Percentiles rank a stretch among this genome's conserved stretches.
Conservation (phyloP, 2,888 invertebrate genomes). For the Leuctra nigra region DNA sequence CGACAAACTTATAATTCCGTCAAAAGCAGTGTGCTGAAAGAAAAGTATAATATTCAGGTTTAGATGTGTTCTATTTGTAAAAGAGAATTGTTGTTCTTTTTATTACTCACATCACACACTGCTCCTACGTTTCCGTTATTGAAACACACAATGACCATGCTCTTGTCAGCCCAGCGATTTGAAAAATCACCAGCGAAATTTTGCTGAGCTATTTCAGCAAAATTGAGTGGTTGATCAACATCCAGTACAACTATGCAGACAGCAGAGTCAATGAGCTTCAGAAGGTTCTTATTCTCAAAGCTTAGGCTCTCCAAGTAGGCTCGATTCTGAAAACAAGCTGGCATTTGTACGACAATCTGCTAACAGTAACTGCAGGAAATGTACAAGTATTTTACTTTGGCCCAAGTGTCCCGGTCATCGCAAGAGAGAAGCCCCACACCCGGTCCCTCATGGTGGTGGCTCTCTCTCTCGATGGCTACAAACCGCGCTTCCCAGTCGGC, state of each 20-base stretch:
- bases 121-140: slow-evolving; percentile 46
- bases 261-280: slow-evolving; percentile 42
- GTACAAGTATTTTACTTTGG: slow-evolving; percentile 43
- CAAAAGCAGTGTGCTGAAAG: slow-evolving; percentile 42
- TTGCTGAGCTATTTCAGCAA: slow-evolving; percentile 39
- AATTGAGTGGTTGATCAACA: slow-evolving; percentile 36
- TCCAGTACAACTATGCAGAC: slow-evolving; percentile 40
- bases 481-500: slow-evolving; percentile 44
- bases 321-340: slow-evolving; percentile 44
- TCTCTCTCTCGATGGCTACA: slow-evolving; percentile 40
- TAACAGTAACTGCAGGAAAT: no score
- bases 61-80: no score
- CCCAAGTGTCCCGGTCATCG: slow-evolving; percentile 48
- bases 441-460: slow-evolving; percentile 38
- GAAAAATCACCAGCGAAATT: slow-evolving; percentile 45
- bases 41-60: no score
- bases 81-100: no score
- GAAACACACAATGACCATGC: slow-evolving; percentile 42
- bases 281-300: slow-evolving; percentile 37
- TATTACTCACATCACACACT: slow-evolving; percentile 49
- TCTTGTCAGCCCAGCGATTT: slow-evolving; percentile 55
- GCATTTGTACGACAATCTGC: no score
- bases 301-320: slow-evolving; percentile 39
- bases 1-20: slow-evolving; percentile 41
- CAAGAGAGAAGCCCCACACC: slow-evolving; percentile 46